Evolutionary conservation across 1,140 invertebrate genomes (phyloP), one percentile per base, ranked within the genome.

Genomic region (Nebria ingens): DNA sequence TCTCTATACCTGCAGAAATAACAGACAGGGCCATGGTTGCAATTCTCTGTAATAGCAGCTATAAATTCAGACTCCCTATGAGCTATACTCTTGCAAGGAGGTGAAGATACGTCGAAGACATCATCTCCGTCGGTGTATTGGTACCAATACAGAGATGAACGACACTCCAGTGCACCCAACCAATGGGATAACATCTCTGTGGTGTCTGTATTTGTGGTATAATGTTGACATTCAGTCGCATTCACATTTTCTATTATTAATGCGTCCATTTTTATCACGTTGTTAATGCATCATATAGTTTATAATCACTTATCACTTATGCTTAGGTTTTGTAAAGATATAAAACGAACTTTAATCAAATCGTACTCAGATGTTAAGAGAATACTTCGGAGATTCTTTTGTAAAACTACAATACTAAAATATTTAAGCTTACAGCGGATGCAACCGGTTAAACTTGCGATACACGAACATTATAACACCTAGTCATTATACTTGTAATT

Each of bases 1-100:
- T 23, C 19, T 52, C 15, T 22, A 56, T 68, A 69, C 68, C 67
- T 70, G 68, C 67, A 70, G 58, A 70, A 70, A 60, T 69, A 68
- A 60, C 69, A 71, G 25, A 71, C 66, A 9, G 66, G 64, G 56
- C 66, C 68, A 29, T 68, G 58, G 1, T 64, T 60, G 54, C 68
- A 67, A 59, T 70, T 70, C 60, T 68, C 68, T 6, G 61, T 62
- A 22, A 70, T 54, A 19, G 68, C 67, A 21, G 68, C 58, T 53
- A 70, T 55, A 19, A 70, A 54, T 57, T 69, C 66, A 4, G 64
- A 61, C 42, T 70, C 68, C 49, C 67, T 55, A 53, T 70, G 68
- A 9, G 68, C 68, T 12, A 70, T 67, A 56, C 65, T 67, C 29
- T 60, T 65, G 55, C 68, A 70, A 3, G 64, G 56, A 19, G 58